These are phyloP conservation scores for Xestia sexstrigata DNA, from an alignment of 2,888 invertebrate species.

Conservation along the genomic window DNA sequence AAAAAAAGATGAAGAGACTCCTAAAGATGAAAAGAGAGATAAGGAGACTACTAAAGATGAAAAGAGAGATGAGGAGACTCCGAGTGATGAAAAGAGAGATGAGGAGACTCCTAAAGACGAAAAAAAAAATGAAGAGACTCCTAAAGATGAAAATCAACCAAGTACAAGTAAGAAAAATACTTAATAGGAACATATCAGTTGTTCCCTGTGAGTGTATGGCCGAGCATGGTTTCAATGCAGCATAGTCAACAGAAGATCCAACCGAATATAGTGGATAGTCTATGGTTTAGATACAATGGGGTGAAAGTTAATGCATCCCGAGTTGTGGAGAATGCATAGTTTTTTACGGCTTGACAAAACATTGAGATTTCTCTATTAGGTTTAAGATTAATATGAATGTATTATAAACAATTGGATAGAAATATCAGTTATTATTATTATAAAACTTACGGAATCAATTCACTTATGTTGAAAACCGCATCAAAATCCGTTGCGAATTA, in stretches of 20 bases:
- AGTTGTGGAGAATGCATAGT: background rate
- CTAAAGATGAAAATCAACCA: constrained; percentile 25
- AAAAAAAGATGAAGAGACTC: too few relatives aligned
- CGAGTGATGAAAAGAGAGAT: background rate
- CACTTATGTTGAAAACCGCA: background rate
- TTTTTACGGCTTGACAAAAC: background rate
- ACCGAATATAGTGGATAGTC: background rate
- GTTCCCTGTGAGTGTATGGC: background rate
- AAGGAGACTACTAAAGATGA: too few relatives aligned
- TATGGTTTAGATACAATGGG: background rate
- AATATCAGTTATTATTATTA: background rate
- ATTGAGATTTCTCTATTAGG: background rate
- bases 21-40: too few relatives aligned
- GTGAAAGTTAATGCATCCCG: background rate
- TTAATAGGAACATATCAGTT: background rate
- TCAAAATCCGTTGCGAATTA: background rate
- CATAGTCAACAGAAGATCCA: too few relatives aligned
- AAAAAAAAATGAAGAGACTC: background rate
- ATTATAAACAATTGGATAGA: background rate
- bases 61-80: background rate
- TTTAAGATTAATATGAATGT: background rate
- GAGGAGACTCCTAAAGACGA: background rate
- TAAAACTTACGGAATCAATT: background rate
- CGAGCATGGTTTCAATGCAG: background rate
- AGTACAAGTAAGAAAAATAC: constrained; percentile 40